Evolutionary conservation across 2,888 invertebrate species (phyloP).

Genomic region (Hedya salicella): DNA sequence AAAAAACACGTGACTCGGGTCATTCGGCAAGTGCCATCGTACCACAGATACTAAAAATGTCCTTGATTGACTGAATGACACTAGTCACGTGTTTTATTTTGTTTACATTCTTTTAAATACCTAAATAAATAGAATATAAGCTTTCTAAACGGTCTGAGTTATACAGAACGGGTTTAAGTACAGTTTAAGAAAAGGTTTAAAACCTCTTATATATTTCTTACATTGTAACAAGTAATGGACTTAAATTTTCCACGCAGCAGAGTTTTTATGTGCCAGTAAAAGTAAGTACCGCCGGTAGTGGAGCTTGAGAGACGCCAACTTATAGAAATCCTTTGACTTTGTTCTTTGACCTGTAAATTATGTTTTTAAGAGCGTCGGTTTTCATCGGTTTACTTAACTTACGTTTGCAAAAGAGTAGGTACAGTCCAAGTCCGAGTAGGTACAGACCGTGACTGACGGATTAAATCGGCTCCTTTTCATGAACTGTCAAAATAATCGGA

Average conservation of each 20-base stretch:
- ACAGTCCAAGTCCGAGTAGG: too few species aligned
- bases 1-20: too few species aligned
- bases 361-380: background rate
- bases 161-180: conserved; percentile 7
- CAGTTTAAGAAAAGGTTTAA: conserved; percentile 8
- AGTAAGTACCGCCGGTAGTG: conserved; percentile 33
- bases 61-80: too few species aligned
- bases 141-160: conserved; percentile 12
- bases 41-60: too few species aligned
- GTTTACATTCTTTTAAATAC: too few species aligned
- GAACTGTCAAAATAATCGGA: too few species aligned
- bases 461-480: too few species aligned
- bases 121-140: too few species aligned
- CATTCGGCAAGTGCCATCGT: too few species aligned
- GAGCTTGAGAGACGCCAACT: conserved; percentile 24
- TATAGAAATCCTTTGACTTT: conserved; percentile 31
- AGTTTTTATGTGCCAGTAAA: conserved; percentile 35
- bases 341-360: background rate
- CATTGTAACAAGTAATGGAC: conserved; percentile 42
- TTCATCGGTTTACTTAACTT: background rate
- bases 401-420: conserved; percentile 1
- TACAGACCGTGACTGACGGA: too few species aligned
- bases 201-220: conserved; percentile 29
- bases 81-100: too few species aligned
- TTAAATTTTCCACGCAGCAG: conserved; percentile 43